Base-by-base conservation (phyloP, 2,797 vertebrate genomes). In the Aphelocoma californica region DNA sequence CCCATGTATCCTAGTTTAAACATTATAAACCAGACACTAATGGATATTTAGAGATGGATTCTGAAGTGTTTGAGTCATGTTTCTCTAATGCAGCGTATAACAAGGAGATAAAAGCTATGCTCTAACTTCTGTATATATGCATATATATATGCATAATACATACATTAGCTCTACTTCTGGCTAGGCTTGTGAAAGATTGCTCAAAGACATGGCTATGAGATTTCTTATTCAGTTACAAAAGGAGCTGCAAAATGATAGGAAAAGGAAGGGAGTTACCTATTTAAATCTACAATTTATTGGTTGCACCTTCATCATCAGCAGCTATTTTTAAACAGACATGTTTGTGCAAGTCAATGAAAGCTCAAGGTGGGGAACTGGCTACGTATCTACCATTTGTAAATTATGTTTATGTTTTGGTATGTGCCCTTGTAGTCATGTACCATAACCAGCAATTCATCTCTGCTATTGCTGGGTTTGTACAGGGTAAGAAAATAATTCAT, bases 21-120 rank as follows among this genome's bases (percentile, higher is more conserved):
- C 94, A 87, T 94, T 95, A 94, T 74, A 91, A 95, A 90, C 32
- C 56, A 87, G 90, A 91, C 81, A 94, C 54, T 92, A 86, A 86
- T 90, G 50, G 93, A 86, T 81, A 86, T 79, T 93, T 88, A 85
- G 57, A 86, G 73, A 48, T 79, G 21, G 45, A 48, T 93, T 95
- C 51, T 78, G 5, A 81, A 95, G 53, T 60, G 47, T 54, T 90
- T 88, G 69, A 92, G 26, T 57, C 25, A 18, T 23, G 6, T 70
- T 86, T 92, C 78, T 81, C 38, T 94, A 93, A 88, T 78, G 26
- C 62, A 86, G 73, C 25, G 25, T 51, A 5, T 87, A 82, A 69
- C 4, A 91, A 81, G 70, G 31, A 90, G 71, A 42, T 3, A 2
- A 36, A 74, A 69, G 42, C 69, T 83, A 6, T 72, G 32, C 7